Evolutionary conservation across 2,113 vertebrate genomes (phyloP), one percentile per base, ranked within the genome.

Genomic region (Megaceryle maxima): DNA sequence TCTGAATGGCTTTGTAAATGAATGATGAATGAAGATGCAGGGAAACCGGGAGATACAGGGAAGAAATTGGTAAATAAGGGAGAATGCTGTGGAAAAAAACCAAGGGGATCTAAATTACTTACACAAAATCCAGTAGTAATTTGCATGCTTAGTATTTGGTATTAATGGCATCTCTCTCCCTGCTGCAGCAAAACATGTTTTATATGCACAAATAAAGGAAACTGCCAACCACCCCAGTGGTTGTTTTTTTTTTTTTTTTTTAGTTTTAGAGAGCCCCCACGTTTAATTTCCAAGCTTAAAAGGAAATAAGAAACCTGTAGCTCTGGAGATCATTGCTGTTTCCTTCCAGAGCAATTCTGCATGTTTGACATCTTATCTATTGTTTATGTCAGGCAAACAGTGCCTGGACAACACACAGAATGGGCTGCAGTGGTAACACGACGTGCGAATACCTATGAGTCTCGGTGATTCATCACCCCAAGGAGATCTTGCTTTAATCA

Each of bases 341-440:
- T 69, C 85, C 83, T 95, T 70, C 66, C 70, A 84, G 76, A 90
- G 46, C 86, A 94, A 91, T 96, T 82, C 55, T 59, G 53, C 67
- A 67, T 60, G 63, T 95, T 91, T 92, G 95, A 94, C 92, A 93
- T 91, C 84, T 92, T 94, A 60, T 83, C 89, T 85, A 87, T 95
- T 95, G 96, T 93, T 96, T 95, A 82, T 86, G 81, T 84, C 96
- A 96, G 67, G 55, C 83, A 93, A 97, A 95, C 46, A 81, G 86
- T 70, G 93, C 74, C 84, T 86, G 67, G 50, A 76, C 87, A 95
- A 68, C 78, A 82, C 91, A 81, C 79, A 35, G 78, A 90, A 72
- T 94, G 94, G 75, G 93, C 87, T 97, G 94, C 85, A 88, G 92
- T 1, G 4, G 90, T 64, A 70, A 75, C 73, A 92, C 51, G 11